phyloP scores from a whole-genome alignment of 2,888 invertebrate genomes.

The Cephus pulcher region DNA sequence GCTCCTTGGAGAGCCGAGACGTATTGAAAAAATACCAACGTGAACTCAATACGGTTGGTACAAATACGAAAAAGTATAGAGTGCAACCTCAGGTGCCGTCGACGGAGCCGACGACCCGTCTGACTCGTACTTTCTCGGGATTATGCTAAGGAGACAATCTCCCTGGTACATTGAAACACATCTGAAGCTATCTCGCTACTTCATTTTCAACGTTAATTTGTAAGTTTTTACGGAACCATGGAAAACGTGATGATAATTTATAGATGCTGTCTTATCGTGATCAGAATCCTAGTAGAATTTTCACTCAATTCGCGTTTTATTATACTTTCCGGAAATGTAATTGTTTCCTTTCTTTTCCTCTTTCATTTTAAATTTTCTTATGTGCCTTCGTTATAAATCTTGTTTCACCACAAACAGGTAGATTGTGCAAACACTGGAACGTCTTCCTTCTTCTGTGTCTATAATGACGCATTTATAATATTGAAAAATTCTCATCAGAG shows the following conservation, averaged over 20 bases:
- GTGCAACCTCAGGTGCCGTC: not conserved
- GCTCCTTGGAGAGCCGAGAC: constrained; percentile 21
- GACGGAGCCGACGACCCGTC: constrained; percentile 15
- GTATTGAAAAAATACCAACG: constrained; percentile 28
- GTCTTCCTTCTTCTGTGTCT: not conserved
- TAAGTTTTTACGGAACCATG: not conserved
- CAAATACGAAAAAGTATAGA: constrained; percentile 12
- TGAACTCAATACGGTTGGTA: constrained; percentile 26
- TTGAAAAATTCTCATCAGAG: not conserved
- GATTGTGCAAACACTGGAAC: not conserved
- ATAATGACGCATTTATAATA: not conserved
- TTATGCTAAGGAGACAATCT: constrained; percentile 60
- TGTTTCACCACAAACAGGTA: not conserved
- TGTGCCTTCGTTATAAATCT: not conserved
- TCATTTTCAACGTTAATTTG: constrained; percentile 6
- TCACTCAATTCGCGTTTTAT: not conserved
- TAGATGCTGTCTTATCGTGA: not conserved
- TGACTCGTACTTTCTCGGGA: constrained; percentile 47
- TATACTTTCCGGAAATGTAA: not conserved
- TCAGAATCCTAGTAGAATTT: not conserved
- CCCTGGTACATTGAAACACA: constrained; percentile 30
- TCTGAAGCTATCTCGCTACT: constrained; percentile 13
- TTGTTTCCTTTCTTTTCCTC: constrained; percentile 1
- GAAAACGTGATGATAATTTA: not conserved
- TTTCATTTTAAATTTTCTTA: not conserved